A percentile compares a stretch with the other conserved stretches of the same genome.
These are phyloP conservation scores for Drosophila cardini DNA, from an alignment of 1,140 invertebrate genomes.

Conservation along the genomic window DNA sequence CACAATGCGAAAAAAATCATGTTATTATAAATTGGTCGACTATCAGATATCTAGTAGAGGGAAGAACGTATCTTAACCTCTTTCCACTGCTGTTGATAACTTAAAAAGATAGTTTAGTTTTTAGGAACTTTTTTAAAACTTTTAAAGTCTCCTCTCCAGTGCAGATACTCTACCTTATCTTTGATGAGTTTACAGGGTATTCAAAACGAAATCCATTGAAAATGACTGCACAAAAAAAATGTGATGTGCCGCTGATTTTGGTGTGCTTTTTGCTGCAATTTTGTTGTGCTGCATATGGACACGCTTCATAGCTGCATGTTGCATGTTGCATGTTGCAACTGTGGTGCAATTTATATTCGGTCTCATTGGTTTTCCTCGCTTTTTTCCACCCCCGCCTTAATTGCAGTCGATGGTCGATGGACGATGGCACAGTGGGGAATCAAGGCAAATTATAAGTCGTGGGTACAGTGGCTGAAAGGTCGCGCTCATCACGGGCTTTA, in stretches of 20 bases:
- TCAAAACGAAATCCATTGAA: slow-evolving; percentile 17
- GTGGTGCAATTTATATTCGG: slow-evolving; percentile 73
- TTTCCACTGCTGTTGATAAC: too few relatives aligned
- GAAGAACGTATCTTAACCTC: too few relatives aligned
- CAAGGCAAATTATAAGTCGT: slow-evolving; percentile 23
- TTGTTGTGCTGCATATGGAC: slow-evolving; percentile 54
- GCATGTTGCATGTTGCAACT: slow-evolving; percentile 35
- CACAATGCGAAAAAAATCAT: slow-evolving; percentile 48
- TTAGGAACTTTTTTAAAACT: too few relatives aligned
- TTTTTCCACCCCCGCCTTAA: not conserved
- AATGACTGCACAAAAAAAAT: slow-evolving; percentile 29
- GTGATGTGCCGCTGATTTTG: slow-evolving; percentile 21
- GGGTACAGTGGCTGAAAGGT: slow-evolving; percentile 65
- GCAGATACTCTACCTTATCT: not conserved
- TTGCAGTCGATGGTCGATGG: not conserved
- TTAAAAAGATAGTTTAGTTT: too few relatives aligned
- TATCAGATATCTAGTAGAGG: not conserved
- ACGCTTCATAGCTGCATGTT: slow-evolving; percentile 33
- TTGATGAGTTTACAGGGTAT: slow-evolving; percentile 2
- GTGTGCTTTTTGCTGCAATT: slow-evolving; percentile 39
- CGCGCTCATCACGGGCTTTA: slow-evolving; percentile 77
- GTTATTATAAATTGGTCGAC: not conserved
- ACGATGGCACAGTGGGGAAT: not conserved
- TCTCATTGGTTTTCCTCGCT: slow-evolving; percentile 69
- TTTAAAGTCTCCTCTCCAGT: not conserved